phyloP scores from a whole-genome alignment of 1,140 invertebrate species.

The Drosophila mauritiana region DNA sequence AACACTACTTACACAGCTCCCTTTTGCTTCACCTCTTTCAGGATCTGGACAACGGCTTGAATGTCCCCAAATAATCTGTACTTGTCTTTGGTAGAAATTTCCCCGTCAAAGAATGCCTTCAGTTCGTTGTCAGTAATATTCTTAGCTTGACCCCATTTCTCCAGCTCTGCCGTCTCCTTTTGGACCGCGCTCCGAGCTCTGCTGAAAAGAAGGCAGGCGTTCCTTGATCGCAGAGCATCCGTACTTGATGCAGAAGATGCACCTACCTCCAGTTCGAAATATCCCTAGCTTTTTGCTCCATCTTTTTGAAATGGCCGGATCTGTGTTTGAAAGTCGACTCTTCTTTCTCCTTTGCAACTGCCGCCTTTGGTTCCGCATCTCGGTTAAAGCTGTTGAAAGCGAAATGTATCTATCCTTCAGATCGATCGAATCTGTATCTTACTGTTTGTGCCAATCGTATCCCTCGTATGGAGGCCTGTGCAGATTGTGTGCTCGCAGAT shows the following conservation, averaged over 20 bases:
- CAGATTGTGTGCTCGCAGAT: conserved; percentile 39
- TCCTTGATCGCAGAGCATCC: neutral
- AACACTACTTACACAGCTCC: neutral
- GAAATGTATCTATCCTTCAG: no score
- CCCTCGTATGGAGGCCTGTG: conserved; percentile 31
- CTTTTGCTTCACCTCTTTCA: neutral
- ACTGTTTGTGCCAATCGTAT: conserved; percentile 29
- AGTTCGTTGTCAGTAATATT: no score
- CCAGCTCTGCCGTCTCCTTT: no score
- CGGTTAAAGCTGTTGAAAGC: conserved; percentile 1
- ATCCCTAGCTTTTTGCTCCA: no score
- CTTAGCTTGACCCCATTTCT: no score
- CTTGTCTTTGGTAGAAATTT: neutral
- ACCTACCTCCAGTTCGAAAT: neutral
- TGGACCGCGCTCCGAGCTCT: neutral
- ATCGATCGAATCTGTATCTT: neutral
- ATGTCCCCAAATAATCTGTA: neutral
- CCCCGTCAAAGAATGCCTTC: no score
- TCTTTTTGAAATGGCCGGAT: neutral
- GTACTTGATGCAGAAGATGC: neutral
- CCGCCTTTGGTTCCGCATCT: neutral
- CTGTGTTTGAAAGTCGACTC: no score
- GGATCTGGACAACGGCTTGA: neutral
- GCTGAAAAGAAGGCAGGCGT: neutral
- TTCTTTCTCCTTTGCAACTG: neutral